phyloP scores from a whole-genome alignment of 37 sponge, comb jelly and placozoan genomes.

The Trichoplax adhaerens region DNA sequence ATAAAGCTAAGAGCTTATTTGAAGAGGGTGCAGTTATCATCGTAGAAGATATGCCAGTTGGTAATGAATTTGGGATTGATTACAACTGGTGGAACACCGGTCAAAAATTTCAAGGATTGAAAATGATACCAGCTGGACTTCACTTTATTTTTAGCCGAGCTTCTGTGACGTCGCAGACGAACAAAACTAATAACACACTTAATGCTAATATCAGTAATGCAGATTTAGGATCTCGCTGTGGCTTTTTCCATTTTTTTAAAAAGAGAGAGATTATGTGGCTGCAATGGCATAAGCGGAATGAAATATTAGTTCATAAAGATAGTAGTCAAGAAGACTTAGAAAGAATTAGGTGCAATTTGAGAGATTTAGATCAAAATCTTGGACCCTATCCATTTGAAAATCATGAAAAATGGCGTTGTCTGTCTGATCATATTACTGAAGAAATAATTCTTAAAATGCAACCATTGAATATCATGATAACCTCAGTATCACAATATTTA shows the following conservation, averaged over 20 bases:
- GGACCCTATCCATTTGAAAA: conserved; percentile 74
- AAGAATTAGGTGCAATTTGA: conserved; percentile 12
- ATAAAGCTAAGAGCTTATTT: conserved; percentile 43
- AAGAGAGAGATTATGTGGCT: conserved; percentile 36
- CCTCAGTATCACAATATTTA: background rate
- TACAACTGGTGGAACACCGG: conserved; percentile 82
- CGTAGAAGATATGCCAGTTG: conserved; percentile 12
- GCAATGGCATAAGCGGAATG: background rate
- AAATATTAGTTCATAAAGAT: background rate
- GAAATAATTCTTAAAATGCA: background rate
- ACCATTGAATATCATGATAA: background rate
- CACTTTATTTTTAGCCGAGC: conserved; percentile 47
- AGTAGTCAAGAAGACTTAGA: background rate
- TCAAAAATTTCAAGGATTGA: conserved; percentile 82
- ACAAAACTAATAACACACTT: too few species aligned
- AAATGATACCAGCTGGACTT: conserved; percentile 94
- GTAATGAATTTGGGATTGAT: conserved; percentile 89
- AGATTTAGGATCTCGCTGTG: background rate
- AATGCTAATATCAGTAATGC: too few species aligned
- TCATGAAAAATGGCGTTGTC: conserved; percentile 56
- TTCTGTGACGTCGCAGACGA: too few species aligned
- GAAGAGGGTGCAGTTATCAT: conserved; percentile 29
- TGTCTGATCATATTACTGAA: conserved; percentile 49
- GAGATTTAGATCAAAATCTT: conserved; percentile 39
- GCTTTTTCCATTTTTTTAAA: conserved; percentile 79